These are phyloP conservation scores for Lophura nycthemera DNA, from an alignment of 2,113 vertebrate genomes.

Conservation along the genomic window DNA sequence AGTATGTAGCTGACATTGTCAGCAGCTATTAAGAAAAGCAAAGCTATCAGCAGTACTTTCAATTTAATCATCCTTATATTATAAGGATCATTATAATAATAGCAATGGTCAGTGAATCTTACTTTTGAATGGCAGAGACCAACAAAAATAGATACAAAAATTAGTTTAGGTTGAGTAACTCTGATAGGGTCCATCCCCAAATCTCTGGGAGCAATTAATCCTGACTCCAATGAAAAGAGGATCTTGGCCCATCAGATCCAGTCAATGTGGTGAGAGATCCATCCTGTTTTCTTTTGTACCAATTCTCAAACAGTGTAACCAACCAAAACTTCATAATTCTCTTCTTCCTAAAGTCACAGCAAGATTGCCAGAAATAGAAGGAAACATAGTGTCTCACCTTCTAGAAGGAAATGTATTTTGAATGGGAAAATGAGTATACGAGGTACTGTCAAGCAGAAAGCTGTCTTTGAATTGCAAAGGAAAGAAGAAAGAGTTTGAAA, in stretches of 20 bases:
- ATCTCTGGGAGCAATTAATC: not conserved
- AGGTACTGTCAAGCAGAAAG: not conserved
- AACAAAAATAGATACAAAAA: not conserved
- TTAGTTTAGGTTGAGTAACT: not conserved
- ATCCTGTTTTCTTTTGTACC: not conserved
- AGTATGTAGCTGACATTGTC: not conserved
- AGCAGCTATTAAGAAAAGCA: not conserved
- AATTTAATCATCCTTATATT: not conserved
- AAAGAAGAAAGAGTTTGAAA: not conserved
- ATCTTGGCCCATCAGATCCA: not conserved
- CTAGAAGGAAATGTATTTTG: not conserved
- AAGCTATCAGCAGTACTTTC: not conserved
- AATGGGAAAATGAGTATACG: not conserved
- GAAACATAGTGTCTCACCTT: not conserved
- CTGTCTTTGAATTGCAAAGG: not conserved
- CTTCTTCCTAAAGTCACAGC: not conserved
- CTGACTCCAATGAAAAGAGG: not conserved
- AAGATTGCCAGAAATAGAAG: not conserved
- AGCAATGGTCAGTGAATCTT: not conserved
- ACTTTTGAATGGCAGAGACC: not conserved
- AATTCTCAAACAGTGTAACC: not conserved
- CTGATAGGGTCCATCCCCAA: not conserved
- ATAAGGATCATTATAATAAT: not conserved
- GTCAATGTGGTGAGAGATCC: rapidly evolving
- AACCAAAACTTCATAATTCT: not conserved